Evolutionary conservation across 2,888 invertebrate species (phyloP).

Genomic region (Nasonovia ribisnigri): DNA sequence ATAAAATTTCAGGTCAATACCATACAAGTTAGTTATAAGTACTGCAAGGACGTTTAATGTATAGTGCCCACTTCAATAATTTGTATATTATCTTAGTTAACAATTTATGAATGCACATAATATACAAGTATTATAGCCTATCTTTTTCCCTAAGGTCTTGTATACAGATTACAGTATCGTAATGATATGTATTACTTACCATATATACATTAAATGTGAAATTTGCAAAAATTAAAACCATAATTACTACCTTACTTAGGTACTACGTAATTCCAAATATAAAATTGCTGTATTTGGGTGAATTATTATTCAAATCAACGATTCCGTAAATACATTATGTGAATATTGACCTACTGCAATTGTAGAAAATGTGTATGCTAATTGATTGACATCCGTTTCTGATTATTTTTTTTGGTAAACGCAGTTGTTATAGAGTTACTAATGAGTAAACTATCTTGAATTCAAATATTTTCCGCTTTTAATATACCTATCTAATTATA

Average conservation of each 20-base stretch:
- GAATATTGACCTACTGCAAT: not conserved
- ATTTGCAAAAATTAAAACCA: not conserved
- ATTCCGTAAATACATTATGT: not conserved
- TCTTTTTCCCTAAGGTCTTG: not conserved
- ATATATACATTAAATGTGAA: not conserved
- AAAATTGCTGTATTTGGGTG: not conserved
- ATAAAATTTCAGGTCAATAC: constrained; percentile 45
- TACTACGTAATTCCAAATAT: not conserved
- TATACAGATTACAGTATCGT: not conserved
- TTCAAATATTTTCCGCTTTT: too few species aligned
- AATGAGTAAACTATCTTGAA: too few species aligned
- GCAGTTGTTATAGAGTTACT: not conserved
- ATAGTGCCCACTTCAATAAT: not conserved
- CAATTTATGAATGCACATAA: constrained; percentile 8
- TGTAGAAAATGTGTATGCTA: not conserved
- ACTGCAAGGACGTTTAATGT: constrained; percentile 27
- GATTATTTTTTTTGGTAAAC: not conserved
- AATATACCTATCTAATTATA: too few species aligned
- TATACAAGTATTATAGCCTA: not conserved
- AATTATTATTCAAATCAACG: not conserved
- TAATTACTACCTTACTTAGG: not conserved
- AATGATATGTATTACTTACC: not conserved
- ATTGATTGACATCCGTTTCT: not conserved
- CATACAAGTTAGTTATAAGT: constrained; percentile 29
- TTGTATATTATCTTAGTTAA: constrained; percentile 6